Percentiles rank a stretch among this genome's conserved stretches.
Conservation (phyloP, 2,797 vertebrate genomes). For the Phrynocephalus vlangalii region DNA sequence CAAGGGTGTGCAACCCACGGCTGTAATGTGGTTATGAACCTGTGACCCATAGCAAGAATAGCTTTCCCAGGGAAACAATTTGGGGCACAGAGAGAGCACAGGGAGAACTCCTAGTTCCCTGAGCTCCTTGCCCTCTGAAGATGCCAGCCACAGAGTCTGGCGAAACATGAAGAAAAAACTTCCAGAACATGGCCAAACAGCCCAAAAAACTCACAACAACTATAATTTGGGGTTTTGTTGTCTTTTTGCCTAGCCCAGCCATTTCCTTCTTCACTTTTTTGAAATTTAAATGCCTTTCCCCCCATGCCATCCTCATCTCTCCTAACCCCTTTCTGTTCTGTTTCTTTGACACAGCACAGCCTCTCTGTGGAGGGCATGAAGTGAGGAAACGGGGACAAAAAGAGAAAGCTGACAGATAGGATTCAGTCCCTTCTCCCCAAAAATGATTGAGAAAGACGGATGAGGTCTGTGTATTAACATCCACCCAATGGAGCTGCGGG, state of each 20-base stretch:
- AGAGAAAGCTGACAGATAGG: background rate
- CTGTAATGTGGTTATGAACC: background rate
- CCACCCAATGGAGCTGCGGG: too few relatives aligned
- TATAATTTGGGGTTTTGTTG: constrained; percentile 3
- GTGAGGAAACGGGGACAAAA: background rate
- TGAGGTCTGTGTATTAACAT: too few relatives aligned
- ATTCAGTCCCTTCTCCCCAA: background rate
- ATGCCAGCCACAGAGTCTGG: too few relatives aligned
- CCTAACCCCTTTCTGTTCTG: background rate
- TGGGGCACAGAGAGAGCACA: background rate
- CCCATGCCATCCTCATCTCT: background rate
- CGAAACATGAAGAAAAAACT: too few relatives aligned
- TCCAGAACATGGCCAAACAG: too few relatives aligned
- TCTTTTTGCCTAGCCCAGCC: background rate
- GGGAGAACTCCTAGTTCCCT: too few relatives aligned
- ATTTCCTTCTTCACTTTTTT: background rate
- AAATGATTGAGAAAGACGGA: too few relatives aligned
- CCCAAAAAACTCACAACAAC: too few relatives aligned
- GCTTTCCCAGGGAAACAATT: background rate
- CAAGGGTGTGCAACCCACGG: background rate
- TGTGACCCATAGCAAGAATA: constrained; percentile 19
- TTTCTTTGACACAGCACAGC: background rate
- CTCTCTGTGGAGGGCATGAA: background rate
- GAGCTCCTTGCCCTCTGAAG: too few relatives aligned
- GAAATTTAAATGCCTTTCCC: background rate